phyloP scores from a whole-genome alignment of 2,797 vertebrate species.

The Microchirus variegatus region DNA sequence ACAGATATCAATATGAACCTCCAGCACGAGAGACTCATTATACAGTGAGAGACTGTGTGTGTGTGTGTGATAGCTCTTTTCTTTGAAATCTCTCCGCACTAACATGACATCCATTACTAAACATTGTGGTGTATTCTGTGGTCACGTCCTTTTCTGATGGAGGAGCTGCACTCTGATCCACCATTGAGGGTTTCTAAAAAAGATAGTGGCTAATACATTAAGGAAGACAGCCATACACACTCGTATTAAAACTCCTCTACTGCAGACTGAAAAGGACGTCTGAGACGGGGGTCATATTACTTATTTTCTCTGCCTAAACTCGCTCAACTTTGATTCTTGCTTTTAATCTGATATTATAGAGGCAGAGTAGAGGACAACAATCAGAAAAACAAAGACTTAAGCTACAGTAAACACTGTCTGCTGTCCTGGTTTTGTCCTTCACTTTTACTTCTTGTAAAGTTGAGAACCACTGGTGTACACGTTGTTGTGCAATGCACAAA shows the following conservation, averaged over 20 bases:
- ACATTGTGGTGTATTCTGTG: constrained; percentile 41
- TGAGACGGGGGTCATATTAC: not conserved
- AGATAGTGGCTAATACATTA: constrained; percentile 4
- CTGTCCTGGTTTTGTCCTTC: no score
- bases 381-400: no score
- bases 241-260: not conserved
- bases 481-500: no score
- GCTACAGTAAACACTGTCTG: no score
- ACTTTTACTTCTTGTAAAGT: no score
- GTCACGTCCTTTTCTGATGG: constrained; percentile 46
- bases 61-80: constrained; percentile 25
- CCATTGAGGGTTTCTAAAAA: constrained; percentile 18
- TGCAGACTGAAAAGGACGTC: not conserved
- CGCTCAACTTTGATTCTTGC: no score
- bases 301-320: not conserved
- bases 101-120: constrained; percentile 67
- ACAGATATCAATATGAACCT: constrained; percentile 39
- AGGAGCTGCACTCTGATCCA: constrained; percentile 48
- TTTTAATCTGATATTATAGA: no score
- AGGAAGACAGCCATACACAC: not conserved
- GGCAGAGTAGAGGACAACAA: no score
- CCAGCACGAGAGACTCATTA: constrained; percentile 55
- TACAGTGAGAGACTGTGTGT: constrained; percentile 8
- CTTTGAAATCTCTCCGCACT: constrained; percentile 60
- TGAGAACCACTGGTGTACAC: no score